A percentile compares a stretch with the other conserved stretches of the same genome.
phyloP scores from a whole-genome alignment of 2,113 vertebrate genomes.

The Melanostigma gelatinosum region DNA sequence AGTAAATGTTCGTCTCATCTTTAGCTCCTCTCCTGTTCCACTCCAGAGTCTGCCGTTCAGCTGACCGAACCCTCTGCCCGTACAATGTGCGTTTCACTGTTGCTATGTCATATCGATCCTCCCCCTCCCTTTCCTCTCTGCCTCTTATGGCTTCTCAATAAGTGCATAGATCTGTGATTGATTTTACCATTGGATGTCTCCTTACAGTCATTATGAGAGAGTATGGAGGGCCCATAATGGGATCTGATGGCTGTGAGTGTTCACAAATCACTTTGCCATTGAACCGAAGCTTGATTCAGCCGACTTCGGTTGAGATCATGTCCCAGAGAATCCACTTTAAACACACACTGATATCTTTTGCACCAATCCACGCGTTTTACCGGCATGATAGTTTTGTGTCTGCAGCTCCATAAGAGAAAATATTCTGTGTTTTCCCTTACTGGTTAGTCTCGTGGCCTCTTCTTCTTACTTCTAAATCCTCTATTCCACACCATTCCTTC shows the following conservation, averaged over 20 bases:
- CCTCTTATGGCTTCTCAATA: conserved; percentile 77
- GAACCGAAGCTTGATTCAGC: conserved; percentile 64
- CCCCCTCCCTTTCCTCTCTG: conserved; percentile 44
- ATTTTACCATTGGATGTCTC: conserved; percentile 80
- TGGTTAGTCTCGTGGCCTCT: conserved; percentile 24
- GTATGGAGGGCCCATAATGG: conserved; percentile 75
- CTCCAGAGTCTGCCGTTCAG: conserved; percentile 23
- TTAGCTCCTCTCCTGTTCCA: conserved; percentile 26
- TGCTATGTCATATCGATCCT: conserved; percentile 68
- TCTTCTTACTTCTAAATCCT: conserved; percentile 54
- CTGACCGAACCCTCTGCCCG: conserved; percentile 30
- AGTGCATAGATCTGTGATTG: conserved; percentile 79
- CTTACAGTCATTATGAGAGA: conserved; percentile 77
- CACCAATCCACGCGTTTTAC: conserved; percentile 22
- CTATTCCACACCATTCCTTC: conserved; percentile 57
- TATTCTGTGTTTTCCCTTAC: neutral
- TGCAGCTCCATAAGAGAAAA: conserved; percentile 41
- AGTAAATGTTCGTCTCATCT: conserved; percentile 34
- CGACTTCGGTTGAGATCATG: conserved; percentile 55
- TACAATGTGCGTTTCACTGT: conserved; percentile 60
- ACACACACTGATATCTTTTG: conserved; percentile 18
- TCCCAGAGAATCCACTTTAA: conserved; percentile 34
- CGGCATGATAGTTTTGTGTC: neutral
- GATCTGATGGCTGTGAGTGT: conserved; percentile 79
- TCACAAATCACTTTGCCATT: conserved; percentile 83